These are phyloP conservation scores for Stenurella melanura DNA, from an alignment of 2,888 invertebrate species.

Conservation along the genomic window DNA sequence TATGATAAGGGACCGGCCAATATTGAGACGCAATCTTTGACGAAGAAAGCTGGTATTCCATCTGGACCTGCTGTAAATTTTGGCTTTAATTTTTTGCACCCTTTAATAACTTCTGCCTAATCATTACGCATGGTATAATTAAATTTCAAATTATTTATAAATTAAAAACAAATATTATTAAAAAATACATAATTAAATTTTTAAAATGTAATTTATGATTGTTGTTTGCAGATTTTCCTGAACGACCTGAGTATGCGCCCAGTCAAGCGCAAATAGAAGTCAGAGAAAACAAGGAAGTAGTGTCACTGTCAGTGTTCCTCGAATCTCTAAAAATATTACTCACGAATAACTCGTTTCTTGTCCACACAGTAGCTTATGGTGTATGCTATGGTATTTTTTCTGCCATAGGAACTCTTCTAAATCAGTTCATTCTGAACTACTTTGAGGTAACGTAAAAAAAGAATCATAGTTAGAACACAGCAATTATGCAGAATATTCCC, in stretches of 20 bases:
- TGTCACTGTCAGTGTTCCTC: slow-evolving; percentile 76
- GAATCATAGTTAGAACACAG: too few relatives aligned
- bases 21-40: too few relatives aligned
- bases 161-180: neutral
- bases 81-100: too few relatives aligned
- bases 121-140: too few relatives aligned
- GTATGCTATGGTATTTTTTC: slow-evolving; percentile 96
- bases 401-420: slow-evolving; percentile 94
- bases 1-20: too few relatives aligned
- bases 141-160: too few relatives aligned
- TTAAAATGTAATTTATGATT: neutral
- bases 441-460: slow-evolving; percentile 78
- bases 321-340: slow-evolving; percentile 83
- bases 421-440: slow-evolving; percentile 87
- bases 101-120: too few relatives aligned
- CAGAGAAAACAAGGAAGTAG: slow-evolving; percentile 74
- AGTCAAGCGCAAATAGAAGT: slow-evolving; percentile 76
- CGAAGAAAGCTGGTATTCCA: too few relatives aligned
- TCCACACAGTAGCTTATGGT: slow-evolving; percentile 89
- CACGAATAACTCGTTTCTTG: slow-evolving; percentile 85
- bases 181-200: neutral
- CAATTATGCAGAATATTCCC: too few relatives aligned
- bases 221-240: slow-evolving; percentile 75
- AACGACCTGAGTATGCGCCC: slow-evolving; percentile 77
- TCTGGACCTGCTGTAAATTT: too few relatives aligned